Evolutionary conservation across 1,140 invertebrate genomes (phyloP), one percentile per base, ranked within the genome.

Genomic region (Bilobella aurantiaca): DNA sequence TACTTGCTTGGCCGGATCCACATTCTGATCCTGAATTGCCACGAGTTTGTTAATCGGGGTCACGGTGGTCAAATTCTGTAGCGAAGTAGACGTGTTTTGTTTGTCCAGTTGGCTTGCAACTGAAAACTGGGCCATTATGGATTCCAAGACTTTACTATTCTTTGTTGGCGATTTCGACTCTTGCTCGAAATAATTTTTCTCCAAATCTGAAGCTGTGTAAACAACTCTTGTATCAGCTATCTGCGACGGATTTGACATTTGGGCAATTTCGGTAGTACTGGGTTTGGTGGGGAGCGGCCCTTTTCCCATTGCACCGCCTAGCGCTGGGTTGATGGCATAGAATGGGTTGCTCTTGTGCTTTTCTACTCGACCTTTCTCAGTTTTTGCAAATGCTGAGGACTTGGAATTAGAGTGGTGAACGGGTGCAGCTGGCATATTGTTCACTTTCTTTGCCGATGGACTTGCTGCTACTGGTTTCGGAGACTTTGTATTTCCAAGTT

Each of bases 281-380:
- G 49, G 49, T 23, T 53, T 53, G 5, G 49, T 14, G 5, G 49
- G 49, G 3, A 5, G 49, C 25, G 49, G 8, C 21, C 49, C 49
- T 5, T 14, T 12, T 23, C 49, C 49, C 49, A 53, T 53, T 12
- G 49, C 21, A 16, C 49, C 49, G 25, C 49, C 49, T 18, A 12
- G 25, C 5, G 21, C 8, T 16, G 49, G 49, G 23, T 53, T 53
- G 49, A 53, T 12, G 23, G 49, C 49, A 23, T 53, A 53, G 49
- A 53, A 53, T 16, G 49, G 49, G 23, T 47, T 62, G 8, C 27
- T 62, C 61, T 34, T 61, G 18, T n/a, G 37, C n/a, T n/a, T n/a
- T n/a, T n/a, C n/a, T n/a, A 27, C 25, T 12, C n/a, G 23, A 46
- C 25, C 31, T 23, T 62, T 46, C 2, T 47, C 42, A 2, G n/a